Evolutionary conservation across 2,113 vertebrate species (phyloP), one percentile per base, ranked within the genome.

Genomic region (Hirundichthys speculiger): DNA sequence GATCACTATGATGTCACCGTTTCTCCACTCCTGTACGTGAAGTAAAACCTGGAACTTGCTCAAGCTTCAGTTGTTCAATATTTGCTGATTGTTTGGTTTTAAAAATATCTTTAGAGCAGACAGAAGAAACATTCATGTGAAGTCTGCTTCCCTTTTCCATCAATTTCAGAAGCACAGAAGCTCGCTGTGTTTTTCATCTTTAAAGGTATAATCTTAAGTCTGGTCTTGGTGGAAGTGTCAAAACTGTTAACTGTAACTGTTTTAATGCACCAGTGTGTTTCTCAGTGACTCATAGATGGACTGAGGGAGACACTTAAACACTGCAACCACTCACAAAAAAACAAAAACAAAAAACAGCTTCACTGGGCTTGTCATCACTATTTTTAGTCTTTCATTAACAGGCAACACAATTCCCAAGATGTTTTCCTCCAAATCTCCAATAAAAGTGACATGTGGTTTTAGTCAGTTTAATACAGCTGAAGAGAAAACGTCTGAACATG

Each of bases 351-450:
- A n/a, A 3, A 16, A 18, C 39, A 51, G 47, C 52, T 53, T 59
- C 34, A 54, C 50, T 42, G 50, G 16, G 40, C 59, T 41, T 19
- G 20, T 57, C 57, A 51, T 68, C 48, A 53, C 30, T 15, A 62
- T 27, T 27, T 27, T 8, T 27, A 27, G 27, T 27, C n/a, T n/a
- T n/a, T n/a, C n/a, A n/a, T n/a, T n/a, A n/a, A n/a, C n/a, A n/a
- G n/a, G n/a, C n/a, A n/a, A n/a, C 40, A 53, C 2, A 20, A 21
- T 30, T 51, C 30, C 14, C 14, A 14, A 22, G 27, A 41, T 45
- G 2, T 39, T 64, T 18, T 43, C 41, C 40, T 38, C 30, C 20
- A 5, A n/a, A 43, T 18, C n/a, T n/a, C 25, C 6, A 3, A 4
- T 27, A 27, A 27, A 27, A 27, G 25, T 3, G 25, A 27, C 3